Evolutionary conservation across 2,113 vertebrate species (phyloP).

Genomic region (Serilophus lunatus): DNA sequence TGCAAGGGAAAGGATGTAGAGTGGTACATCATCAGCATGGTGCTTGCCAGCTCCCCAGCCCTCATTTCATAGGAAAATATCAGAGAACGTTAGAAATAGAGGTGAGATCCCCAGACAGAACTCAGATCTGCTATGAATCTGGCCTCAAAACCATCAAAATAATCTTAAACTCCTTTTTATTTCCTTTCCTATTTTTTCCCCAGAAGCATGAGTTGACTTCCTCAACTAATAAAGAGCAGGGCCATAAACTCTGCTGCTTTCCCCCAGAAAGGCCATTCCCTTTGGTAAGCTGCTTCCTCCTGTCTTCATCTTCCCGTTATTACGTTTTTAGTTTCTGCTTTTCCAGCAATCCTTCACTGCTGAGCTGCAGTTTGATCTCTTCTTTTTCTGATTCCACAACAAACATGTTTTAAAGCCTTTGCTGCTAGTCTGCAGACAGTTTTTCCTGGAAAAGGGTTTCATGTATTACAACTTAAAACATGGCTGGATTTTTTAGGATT

Average conservation of each 20-base stretch:
- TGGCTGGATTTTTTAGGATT: slow-evolving; percentile 48
- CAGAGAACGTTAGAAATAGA: background rate
- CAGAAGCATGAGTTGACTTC: background rate
- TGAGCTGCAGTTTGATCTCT: slow-evolving; percentile 9
- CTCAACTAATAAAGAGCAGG: slow-evolving; percentile 26
- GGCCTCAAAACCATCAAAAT: slow-evolving; percentile 23
- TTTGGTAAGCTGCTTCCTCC: slow-evolving; percentile 24
- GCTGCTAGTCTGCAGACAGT: slow-evolving; percentile 3
- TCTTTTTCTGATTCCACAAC: slow-evolving; percentile 49
- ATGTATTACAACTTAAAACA: slow-evolving; percentile 50
- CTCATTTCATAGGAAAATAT: background rate
- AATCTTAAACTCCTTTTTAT: slow-evolving; percentile 49
- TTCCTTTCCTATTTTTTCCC: background rate
- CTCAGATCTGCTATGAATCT: background rate
- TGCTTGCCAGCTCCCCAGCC: background rate
- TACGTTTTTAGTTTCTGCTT: slow-evolving; percentile 49
- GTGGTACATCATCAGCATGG: background rate
- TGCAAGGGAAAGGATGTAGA: background rate
- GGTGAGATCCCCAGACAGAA: background rate
- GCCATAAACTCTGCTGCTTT: slow-evolving; percentile 31
- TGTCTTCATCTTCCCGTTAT: slow-evolving; percentile 8
- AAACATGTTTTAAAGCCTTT: slow-evolving; percentile 45
- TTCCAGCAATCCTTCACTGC: slow-evolving; percentile 44
- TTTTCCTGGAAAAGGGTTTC: slow-evolving; percentile 49
- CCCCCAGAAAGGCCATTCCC: slow-evolving; percentile 17